Evolutionary conservation across 2,113 vertebrate genomes (phyloP).

Genomic region (Halichoerus grypus): DNA sequence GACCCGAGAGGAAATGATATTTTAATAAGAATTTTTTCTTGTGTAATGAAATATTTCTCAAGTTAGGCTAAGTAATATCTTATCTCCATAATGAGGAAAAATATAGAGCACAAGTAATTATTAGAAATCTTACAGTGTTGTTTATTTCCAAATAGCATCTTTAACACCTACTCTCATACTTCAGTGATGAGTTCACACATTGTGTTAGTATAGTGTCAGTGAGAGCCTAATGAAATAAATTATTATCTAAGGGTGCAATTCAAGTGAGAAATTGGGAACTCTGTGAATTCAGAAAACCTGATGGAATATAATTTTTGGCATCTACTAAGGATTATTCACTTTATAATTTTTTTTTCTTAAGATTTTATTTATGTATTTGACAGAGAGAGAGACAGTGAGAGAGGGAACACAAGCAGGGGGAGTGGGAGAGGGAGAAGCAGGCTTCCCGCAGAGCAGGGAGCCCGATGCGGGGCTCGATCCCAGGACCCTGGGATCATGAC

Average conservation of each 20-base stretch:
- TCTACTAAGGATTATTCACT: background rate
- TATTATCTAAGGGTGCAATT: background rate
- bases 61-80: background rate
- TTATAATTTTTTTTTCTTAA: too few species aligned
- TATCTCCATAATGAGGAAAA: background rate
- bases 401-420: too few species aligned
- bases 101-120: background rate
- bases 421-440: too few species aligned
- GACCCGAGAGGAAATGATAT: background rate
- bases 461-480: too few species aligned
- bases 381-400: too few species aligned
- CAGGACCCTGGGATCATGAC: too few species aligned
- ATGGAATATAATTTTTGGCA: background rate
- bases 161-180: slow-evolving; percentile 7
- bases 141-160: background rate
- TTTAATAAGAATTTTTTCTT: background rate
- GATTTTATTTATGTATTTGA: too few species aligned
- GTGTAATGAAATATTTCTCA: background rate
- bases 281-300: background rate
- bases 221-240: background rate
- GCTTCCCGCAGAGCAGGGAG: too few species aligned
- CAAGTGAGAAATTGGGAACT: background rate
- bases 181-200: background rate
- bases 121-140: background rate
- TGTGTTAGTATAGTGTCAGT: background rate